These are phyloP conservation scores for Bombylius major DNA, from an alignment of 2,888 invertebrate genomes.

Conservation along the genomic window DNA sequence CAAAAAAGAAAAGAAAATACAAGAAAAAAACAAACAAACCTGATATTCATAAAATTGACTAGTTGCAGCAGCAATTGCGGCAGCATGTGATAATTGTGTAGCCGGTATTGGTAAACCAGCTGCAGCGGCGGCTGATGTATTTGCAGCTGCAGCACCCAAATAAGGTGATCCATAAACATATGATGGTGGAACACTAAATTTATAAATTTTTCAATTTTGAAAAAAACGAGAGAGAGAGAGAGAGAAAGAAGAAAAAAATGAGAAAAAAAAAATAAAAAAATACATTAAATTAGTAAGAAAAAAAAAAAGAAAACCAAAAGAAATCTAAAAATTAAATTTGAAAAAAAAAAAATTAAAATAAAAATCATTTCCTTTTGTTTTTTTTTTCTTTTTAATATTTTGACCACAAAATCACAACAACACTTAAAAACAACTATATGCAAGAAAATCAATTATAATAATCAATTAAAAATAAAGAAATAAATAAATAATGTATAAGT, in stretches of 20 bases:
- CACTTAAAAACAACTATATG: constrained; percentile 2
- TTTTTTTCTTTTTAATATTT: constrained; percentile 3
- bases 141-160: constrained; percentile 43
- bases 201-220: not conserved
- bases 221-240: not conserved
- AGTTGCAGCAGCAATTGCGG: constrained; percentile 63
- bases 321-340: too few species aligned
- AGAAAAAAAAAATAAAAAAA: not conserved
- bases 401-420: constrained; percentile 4
- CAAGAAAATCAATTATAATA: constrained; percentile 8
- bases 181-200: constrained; percentile 56
- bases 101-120: constrained; percentile 54
- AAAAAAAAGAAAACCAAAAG: not conserved
- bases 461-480: not conserved
- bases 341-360: too few species aligned
- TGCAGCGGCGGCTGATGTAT: constrained; percentile 29
- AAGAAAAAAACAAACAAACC: constrained; percentile 11
- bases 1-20: too few species aligned
- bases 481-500: constrained; percentile 4
- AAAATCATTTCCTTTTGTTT: not conserved
- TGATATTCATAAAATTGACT: constrained; percentile 75
- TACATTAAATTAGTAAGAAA: not conserved
- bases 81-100: constrained; percentile 55
- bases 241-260: not conserved
- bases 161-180: constrained; percentile 67